Evolutionary conservation across 1,140 invertebrate species (phyloP).

Genomic region (Platyscapa corneri): DNA sequence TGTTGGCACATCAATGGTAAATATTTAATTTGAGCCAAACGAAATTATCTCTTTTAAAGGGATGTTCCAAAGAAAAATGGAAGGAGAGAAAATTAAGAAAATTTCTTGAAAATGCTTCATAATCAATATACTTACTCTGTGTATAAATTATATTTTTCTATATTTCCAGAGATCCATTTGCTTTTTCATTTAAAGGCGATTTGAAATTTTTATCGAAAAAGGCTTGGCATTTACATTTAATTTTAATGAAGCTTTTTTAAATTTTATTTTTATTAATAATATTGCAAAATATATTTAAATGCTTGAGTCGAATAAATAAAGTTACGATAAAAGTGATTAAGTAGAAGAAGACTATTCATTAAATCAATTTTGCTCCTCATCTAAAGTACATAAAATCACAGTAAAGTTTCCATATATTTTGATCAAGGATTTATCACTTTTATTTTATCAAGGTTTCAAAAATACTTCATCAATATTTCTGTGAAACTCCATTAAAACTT

Average conservation of each 20-base stretch:
- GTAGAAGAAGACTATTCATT: not conserved
- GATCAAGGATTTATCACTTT: not conserved
- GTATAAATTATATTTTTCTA: not conserved
- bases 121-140: not conserved
- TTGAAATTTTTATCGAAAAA: too few species aligned
- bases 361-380: not conserved
- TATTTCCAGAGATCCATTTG: too few species aligned
- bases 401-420: slow-evolving; percentile 5
- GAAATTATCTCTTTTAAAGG: not conserved
- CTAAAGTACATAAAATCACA: not conserved
- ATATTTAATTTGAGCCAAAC: not conserved
- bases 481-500: slow-evolving; percentile 9
- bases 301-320: not conserved
- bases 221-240: too few species aligned
- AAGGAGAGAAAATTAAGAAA: not conserved
- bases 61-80: not conserved
- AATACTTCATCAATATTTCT: not conserved
- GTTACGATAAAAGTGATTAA: not conserved
- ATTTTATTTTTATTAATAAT: not conserved
- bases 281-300: not conserved
- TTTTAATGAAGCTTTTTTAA: too few species aligned
- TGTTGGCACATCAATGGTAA: too few species aligned
- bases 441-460: not conserved
- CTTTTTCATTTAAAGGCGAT: not conserved
- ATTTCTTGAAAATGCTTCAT: not conserved